Conservation (phyloP, 2,797 vertebrate genomes). For the Momotus momota region DNA sequence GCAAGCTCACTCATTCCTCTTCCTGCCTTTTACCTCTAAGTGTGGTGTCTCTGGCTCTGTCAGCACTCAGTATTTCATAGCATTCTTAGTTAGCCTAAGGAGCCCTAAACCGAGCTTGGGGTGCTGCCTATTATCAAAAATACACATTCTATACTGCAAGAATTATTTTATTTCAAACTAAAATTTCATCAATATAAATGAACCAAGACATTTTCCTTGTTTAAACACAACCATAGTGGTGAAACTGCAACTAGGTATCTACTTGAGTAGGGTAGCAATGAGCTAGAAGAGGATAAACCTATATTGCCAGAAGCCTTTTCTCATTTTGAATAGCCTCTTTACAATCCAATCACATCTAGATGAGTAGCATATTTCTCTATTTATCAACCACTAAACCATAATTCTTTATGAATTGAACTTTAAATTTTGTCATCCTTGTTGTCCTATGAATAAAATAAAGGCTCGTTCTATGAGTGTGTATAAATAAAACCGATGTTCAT, state of each 20-base stretch:
- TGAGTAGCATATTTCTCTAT: neutral
- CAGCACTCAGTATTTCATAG: neutral
- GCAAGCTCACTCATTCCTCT: neutral
- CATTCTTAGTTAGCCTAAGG: neutral
- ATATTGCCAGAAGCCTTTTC: neutral
- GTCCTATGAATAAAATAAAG: neutral
- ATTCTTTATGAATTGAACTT: neutral
- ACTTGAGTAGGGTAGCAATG: neutral
- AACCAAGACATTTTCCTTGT: neutral
- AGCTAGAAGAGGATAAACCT: neutral
- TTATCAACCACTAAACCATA: conserved; percentile 25
- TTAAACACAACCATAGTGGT: neutral
- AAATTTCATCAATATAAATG: neutral
- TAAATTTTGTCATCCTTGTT: neutral
- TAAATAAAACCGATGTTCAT: neutral
- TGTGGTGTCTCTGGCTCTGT: neutral
- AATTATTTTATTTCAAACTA: neutral
- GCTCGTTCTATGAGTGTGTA: neutral
- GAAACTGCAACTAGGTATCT: neutral
- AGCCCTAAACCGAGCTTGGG: neutral
- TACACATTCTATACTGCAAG: neutral
- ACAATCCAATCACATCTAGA: neutral
- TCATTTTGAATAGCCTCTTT: neutral
- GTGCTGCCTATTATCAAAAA: neutral
- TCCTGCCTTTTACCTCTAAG: neutral